phyloP scores from a whole-genome alignment of 2,113 vertebrate genomes.

The Psophia crepitans region DNA sequence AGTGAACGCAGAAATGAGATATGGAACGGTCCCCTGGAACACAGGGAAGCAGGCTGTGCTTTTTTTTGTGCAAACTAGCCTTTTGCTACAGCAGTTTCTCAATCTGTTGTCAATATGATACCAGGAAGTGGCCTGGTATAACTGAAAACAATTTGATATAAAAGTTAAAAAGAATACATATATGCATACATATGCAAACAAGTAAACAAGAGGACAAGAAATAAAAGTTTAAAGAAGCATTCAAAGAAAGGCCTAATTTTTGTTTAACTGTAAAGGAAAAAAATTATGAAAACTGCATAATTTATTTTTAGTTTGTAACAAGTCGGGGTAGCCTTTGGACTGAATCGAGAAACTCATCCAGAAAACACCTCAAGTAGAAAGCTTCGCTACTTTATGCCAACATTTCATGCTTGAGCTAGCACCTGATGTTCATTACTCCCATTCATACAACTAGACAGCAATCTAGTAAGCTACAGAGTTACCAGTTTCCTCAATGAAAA shows the following conservation, averaged over 20 bases:
- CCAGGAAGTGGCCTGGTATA: neutral
- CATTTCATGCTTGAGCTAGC: neutral
- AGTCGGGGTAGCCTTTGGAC: neutral
- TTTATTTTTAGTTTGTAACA: neutral
- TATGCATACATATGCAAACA: neutral
- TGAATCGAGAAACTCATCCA: neutral
- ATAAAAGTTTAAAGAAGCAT: neutral
- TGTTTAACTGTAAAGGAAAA: neutral
- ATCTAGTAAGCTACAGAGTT: too few relatives aligned
- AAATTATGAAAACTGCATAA: neutral
- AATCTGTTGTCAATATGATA: neutral
- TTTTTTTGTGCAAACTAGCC: neutral
- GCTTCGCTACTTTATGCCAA: neutral
- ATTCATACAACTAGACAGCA: neutral
- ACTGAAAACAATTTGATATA: neutral
- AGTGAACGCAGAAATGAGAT: neutral
- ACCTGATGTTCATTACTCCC: rapidly evolving
- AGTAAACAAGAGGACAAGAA: neutral
- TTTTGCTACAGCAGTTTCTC: neutral
- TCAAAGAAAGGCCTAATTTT: neutral
- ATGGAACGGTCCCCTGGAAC: neutral
- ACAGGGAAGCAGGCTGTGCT: neutral
- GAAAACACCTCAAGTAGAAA: neutral
- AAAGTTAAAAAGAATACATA: neutral
- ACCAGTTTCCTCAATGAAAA: neutral